Evolutionary conservation across 2,888 invertebrate genomes (phyloP).

Genomic region (Sepioteuthis lessoniana): DNA sequence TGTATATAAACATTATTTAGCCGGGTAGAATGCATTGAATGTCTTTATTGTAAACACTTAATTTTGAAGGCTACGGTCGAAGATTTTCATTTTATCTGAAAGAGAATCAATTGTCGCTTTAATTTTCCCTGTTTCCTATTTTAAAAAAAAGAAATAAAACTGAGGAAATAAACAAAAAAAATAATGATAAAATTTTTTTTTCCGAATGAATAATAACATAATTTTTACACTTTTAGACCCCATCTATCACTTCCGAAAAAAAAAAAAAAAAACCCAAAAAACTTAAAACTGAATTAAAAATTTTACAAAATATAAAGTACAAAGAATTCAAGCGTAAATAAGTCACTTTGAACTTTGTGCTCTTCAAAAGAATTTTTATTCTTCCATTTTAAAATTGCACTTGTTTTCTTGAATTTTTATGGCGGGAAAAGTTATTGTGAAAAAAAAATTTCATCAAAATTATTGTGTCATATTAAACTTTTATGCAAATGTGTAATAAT

Average conservation of each 20-base stretch:
- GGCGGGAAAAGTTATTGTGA: not conserved
- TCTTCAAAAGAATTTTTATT: not conserved
- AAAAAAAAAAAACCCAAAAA: not conserved
- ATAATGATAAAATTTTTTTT: too few species aligned
- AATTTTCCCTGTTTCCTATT: not conserved
- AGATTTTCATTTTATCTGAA: not conserved
- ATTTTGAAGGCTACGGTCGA: not conserved
- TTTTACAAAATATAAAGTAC: not conserved
- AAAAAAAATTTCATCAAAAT: not conserved
- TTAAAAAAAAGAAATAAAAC: not conserved
- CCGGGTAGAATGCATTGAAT: too few species aligned
- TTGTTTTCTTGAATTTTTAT: not conserved
- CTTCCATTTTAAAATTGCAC: not conserved
- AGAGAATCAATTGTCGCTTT: not conserved
- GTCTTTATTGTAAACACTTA: too few species aligned
- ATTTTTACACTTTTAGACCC: not conserved
- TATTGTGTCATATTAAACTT: constrained; percentile 17
- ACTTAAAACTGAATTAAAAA: not conserved
- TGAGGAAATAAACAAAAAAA: too few species aligned
- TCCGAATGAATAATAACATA: not conserved
- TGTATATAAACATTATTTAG: not conserved
- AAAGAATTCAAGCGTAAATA: not conserved
- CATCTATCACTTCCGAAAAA: not conserved
- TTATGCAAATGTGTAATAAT: constrained; percentile 33
- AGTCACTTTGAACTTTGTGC: not conserved